Evolutionary conservation across 1,140 invertebrate genomes (phyloP), one percentile per base, ranked within the genome.

Genomic region (Caerostris extrusa): DNA sequence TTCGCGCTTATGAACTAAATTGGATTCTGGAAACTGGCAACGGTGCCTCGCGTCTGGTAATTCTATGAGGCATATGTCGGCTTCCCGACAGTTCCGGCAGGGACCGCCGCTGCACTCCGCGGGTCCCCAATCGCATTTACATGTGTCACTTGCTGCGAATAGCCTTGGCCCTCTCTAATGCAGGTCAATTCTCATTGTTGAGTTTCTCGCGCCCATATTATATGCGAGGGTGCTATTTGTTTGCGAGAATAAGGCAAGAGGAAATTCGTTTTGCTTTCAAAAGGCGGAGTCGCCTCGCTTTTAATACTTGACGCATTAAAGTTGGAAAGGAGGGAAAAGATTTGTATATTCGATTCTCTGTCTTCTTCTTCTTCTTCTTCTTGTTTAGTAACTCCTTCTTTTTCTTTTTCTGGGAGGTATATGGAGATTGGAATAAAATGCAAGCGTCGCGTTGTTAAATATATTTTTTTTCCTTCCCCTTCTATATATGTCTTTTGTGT

Each of bases 281-380:
- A 81, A 58, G 69, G 56, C 64, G 69, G 88, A 60, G 57, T 57
- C 17, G 53, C 71, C 8, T 85, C 91, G 91, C 91, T 87, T 93
- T 93, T 93, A 93, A 93, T 93, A 93, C 91, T 87, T 93, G 91
- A 93, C 83, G 91, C 91, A 93, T 93, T 93, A 93, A 87, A 93
- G 58, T 93, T 93, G 55, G 91, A 93, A 77, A 56, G 77, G 50
- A 56, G 53, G 53, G 34, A 61, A 82, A 19, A 85, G 90, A 93
- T 86, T 93, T 86, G 64, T 71, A 87, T 82, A 93, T 86, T 82
- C 77, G 69, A 60, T 56, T 86, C 58, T 19, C 19, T 60, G 55
- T 69, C 53, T 58, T 85, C 12, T 64, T 10, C 19, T 58, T n/a
- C 34, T 60, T 55, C 55, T 57, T 69, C 6, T 89, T 89, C 60